These are phyloP conservation scores for Diabrotica virgifera DNA, from an alignment of 1,140 invertebrate genomes.

Conservation along the genomic window DNA sequence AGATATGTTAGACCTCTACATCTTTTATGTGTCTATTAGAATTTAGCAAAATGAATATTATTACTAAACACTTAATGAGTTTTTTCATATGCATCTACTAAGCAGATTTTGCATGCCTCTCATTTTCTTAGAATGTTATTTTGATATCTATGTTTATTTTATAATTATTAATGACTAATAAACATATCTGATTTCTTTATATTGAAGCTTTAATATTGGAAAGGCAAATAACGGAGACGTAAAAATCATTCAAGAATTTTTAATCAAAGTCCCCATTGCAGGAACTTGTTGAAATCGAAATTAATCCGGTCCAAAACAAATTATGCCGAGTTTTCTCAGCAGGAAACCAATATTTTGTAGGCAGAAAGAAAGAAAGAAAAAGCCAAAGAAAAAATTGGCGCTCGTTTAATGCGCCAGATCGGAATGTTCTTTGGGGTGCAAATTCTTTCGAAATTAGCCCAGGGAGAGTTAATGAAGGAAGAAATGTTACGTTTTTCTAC, in stretches of 20 bases:
- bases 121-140: no score
- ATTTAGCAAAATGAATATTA: no score
- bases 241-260: constrained; percentile 34
- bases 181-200: no score
- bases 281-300: constrained; percentile 32
- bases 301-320: constrained; percentile 31
- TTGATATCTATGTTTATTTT: no score
- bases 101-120: no score
- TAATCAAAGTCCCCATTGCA: constrained; percentile 32
- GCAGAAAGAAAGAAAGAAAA: constrained; percentile 16
- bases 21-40: no score
- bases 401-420: constrained; percentile 40
- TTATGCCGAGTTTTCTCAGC: constrained; percentile 20
- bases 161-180: no score
- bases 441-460: constrained; percentile 47
- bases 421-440: constrained; percentile 45
- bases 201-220: no score
- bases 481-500: constrained; percentile 46
- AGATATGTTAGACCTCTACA: no score
- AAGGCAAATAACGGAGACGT: background rate
- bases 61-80: no score
- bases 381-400: constrained; percentile 32
- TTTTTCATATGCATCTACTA: no score
- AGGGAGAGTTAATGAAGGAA: constrained; percentile 45
- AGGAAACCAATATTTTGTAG: constrained; percentile 24